Percentiles rank a stretch among this genome's conserved stretches.
Evolutionary conservation across 2,888 invertebrate species (phyloP).

Genomic region (Drosophila nr. perissopoda): DNA sequence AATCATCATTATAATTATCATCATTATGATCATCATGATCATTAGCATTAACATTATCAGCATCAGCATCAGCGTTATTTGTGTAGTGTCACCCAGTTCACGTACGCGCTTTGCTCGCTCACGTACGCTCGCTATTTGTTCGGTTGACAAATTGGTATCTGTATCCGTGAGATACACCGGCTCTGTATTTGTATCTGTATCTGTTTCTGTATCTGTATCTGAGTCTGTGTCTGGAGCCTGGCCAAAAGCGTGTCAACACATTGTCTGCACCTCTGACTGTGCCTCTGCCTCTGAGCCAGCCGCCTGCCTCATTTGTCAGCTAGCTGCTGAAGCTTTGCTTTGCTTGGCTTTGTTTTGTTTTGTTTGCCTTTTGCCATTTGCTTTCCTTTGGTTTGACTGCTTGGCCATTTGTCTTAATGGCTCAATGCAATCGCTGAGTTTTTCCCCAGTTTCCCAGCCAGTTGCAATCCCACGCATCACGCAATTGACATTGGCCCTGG

Average conservation of each 20-base stretch:
- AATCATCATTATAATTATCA: slow-evolving; percentile 31
- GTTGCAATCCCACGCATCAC: slow-evolving; percentile 72
- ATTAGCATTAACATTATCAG: slow-evolving; percentile 19
- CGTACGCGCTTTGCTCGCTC: slow-evolving; percentile 67
- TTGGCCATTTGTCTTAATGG: slow-evolving; percentile 75
- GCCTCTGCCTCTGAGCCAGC: slow-evolving; percentile 37
- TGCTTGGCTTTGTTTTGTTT: slow-evolving; percentile 48
- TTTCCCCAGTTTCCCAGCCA: slow-evolving; percentile 44
- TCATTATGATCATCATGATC: slow-evolving; percentile 11
- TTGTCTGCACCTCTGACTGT: slow-evolving; percentile 52
- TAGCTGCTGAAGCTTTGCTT: slow-evolving; percentile 54
- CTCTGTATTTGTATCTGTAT: not conserved
- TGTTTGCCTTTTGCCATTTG: slow-evolving; percentile 52
- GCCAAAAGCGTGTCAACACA: slow-evolving; percentile 77
- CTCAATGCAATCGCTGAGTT: slow-evolving; percentile 65
- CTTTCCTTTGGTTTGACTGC: slow-evolving; percentile 46
- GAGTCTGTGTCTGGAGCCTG: slow-evolving; percentile 38
- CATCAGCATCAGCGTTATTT: slow-evolving; percentile 22
- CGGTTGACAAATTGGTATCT: slow-evolving; percentile 75
- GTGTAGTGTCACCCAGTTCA: slow-evolving; percentile 72
- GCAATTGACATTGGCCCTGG: slow-evolving; percentile 60
- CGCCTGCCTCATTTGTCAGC: slow-evolving; percentile 68
- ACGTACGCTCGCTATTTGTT: slow-evolving; percentile 77
- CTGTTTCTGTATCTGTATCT: not conserved
- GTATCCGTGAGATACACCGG: slow-evolving; percentile 42